Evolutionary conservation across 2,113 vertebrate genomes (phyloP).

Genomic region (Xiphias gladius): DNA sequence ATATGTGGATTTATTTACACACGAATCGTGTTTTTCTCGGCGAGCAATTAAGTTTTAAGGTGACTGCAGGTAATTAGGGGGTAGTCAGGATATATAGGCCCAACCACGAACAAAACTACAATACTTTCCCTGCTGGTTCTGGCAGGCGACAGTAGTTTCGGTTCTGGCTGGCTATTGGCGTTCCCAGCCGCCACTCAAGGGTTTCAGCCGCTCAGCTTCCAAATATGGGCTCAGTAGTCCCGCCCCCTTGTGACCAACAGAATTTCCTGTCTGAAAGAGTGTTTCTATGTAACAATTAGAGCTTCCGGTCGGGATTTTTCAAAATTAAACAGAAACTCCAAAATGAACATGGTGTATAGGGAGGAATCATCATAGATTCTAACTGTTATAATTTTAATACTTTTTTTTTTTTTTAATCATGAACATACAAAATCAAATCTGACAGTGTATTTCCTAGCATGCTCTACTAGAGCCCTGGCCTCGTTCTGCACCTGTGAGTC

Average conservation of each 20-base stretch:
- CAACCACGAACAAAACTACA: slow-evolving; percentile 66
- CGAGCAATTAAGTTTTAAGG: background rate
- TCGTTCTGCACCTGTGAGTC: background rate
- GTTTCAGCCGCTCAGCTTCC: slow-evolving; percentile 63
- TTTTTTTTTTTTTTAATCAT: background rate
- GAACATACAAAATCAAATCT: background rate
- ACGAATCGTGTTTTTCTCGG: background rate
- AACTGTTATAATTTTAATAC: background rate
- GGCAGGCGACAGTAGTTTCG: slow-evolving; percentile 71
- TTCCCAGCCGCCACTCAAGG: slow-evolving; percentile 49
- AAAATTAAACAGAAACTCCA: slow-evolving; percentile 29
- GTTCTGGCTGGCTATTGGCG: slow-evolving; percentile 56
- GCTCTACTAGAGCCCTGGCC: background rate
- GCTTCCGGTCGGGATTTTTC: slow-evolving; percentile 58
- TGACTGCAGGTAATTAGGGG: background rate
- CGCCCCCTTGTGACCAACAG: slow-evolving; percentile 51
- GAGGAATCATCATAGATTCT: background rate
- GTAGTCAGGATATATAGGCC: slow-evolving; percentile 58
- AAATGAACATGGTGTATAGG: background rate
- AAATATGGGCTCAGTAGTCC: slow-evolving; percentile 43
- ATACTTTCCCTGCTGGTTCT: slow-evolving; percentile 71
- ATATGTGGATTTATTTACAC: background rate
- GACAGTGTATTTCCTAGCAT: background rate
- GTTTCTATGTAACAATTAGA: fast-evolving
- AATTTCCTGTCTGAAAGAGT: slow-evolving; percentile 1